These are phyloP conservation scores for Mechanitis messenoides DNA, from an alignment of 2,888 invertebrate species.

Conservation along the genomic window DNA sequence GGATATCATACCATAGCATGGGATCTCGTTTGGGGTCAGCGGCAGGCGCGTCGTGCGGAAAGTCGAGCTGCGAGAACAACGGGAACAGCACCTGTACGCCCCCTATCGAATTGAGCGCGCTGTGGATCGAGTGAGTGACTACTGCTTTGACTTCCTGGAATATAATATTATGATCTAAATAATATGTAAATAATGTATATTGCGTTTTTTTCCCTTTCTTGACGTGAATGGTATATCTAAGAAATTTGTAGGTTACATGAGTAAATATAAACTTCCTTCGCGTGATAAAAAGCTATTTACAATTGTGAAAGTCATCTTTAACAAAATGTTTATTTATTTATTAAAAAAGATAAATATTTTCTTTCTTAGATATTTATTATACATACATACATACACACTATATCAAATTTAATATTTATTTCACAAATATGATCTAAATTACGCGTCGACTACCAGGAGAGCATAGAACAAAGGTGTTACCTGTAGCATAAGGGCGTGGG, in stretches of 20 bases:
- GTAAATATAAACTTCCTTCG: neutral
- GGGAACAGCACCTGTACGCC: constrained; percentile 99
- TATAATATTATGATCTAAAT: constrained; percentile 12
- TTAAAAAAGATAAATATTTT: no score
- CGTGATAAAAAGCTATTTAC: no score
- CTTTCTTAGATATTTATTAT: no score
- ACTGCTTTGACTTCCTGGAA: constrained; percentile 98
- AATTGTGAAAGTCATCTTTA: no score
- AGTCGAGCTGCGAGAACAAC: constrained; percentile 96
- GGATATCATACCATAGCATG: constrained; percentile 85
- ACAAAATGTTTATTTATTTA: no score
- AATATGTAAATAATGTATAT: no score
- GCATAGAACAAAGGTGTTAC: constrained; percentile 66
- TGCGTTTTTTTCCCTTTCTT: no score
- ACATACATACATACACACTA: no score
- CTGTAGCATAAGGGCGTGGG: constrained; percentile 99
- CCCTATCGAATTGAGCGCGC: constrained; percentile 98
- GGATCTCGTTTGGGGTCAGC: constrained; percentile 91
- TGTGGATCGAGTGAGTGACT: constrained; percentile 99
- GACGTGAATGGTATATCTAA: no score
- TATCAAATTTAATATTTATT: neutral
- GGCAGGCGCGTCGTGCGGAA: constrained; percentile 89
- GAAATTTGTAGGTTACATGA: neutral
- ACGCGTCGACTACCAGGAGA: constrained; percentile 33
- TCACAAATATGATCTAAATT: constrained; percentile 3